Percentiles rank a stretch among this genome's conserved stretches.
These are phyloP conservation scores for Zaprionus vittiger DNA, from an alignment of 1,140 invertebrate species.

Conservation along the genomic window DNA sequence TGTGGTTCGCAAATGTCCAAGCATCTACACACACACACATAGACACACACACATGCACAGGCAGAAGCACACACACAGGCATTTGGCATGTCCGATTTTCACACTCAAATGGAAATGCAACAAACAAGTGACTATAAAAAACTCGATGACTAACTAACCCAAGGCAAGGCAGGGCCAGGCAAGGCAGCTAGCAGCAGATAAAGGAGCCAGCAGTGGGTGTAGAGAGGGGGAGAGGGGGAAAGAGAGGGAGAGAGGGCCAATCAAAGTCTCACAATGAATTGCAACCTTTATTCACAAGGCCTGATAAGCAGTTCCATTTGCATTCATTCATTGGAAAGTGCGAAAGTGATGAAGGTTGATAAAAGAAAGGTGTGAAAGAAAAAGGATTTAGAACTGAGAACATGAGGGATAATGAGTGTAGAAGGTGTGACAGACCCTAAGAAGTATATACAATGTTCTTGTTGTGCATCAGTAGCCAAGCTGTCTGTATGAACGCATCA, in stretches of 20 bases:
- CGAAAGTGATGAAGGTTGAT: neutral
- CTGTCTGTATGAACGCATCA: too few species aligned
- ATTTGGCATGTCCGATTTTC: slow-evolving; percentile 41
- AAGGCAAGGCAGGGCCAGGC: neutral
- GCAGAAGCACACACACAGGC: too few species aligned
- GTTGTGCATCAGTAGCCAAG: too few species aligned
- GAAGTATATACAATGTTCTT: too few species aligned
- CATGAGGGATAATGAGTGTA: too few species aligned
- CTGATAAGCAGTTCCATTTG: slow-evolving; percentile 5
- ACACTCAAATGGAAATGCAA: slow-evolving; percentile 51
- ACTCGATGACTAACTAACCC: slow-evolving; percentile 20
- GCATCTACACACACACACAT: slow-evolving; percentile 7
- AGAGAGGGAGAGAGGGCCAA: neutral
- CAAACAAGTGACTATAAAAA: slow-evolving; percentile 55
- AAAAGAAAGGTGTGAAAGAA: neutral
- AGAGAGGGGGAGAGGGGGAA: neutral
- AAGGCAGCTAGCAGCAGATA: slow-evolving; percentile 8
- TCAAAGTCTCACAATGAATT: slow-evolving; percentile 2
- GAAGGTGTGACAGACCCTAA: too few species aligned
- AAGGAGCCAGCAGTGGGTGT: neutral
- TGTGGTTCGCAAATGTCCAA: slow-evolving; percentile 15
- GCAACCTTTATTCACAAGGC: neutral
- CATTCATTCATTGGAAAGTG: slow-evolving; percentile 4
- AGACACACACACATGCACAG: slow-evolving; percentile 16
- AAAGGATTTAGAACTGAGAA: neutral